Base-by-base conservation (phyloP, 2,888 invertebrate genomes). In the Blastobasis lacticolella region DNA sequence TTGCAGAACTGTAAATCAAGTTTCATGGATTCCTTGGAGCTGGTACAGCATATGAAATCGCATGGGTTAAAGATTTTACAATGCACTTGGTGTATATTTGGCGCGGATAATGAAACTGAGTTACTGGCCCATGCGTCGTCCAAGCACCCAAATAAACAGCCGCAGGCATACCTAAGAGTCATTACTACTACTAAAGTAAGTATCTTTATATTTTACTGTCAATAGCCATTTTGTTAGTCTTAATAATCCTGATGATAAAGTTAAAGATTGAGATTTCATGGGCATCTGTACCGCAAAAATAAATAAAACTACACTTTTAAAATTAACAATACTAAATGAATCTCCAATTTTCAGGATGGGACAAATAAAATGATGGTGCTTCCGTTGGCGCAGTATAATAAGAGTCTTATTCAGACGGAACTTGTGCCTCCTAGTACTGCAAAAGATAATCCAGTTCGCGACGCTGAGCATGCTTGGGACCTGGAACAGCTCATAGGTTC, bases 51-150 rank as follows among this genome's bases (percentile, higher is more conserved):
- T 55, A 63, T 82, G 59, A 78, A 74, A 56, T 46, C 37, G 1
- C 90, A 90, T 57, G 78, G 73, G 0, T 54, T 88, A n/a, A 80
- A 71, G 54, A 56, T 83, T 49, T 87, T 84, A 54, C 87, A 79
- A 63, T 89, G 89, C 58, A 71, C 80, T 0, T 84, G 82, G 74
- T 89, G 89, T 54, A 67, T 79, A 0, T 66, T 65, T 51, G 88
- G 88, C 0, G 78, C 78, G 0, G 79, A 81, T 55, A 72, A 64
- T n/a, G 81, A 88, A 56, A 38, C 51, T 0, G 77, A 74, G 2
- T 60, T 89, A 52, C 57, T 88, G 49, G 62, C 66, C 0, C 89
- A 89, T 57, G 68, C 80, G 0, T 75, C 86, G 0, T 45, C 60
- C 4, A 46, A 66, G 5, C 91, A 91, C 54, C 89, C 90, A 1